Evolutionary conservation across 1,140 invertebrate species (phyloP).

Genomic region (Chrysopa pallens): DNA sequence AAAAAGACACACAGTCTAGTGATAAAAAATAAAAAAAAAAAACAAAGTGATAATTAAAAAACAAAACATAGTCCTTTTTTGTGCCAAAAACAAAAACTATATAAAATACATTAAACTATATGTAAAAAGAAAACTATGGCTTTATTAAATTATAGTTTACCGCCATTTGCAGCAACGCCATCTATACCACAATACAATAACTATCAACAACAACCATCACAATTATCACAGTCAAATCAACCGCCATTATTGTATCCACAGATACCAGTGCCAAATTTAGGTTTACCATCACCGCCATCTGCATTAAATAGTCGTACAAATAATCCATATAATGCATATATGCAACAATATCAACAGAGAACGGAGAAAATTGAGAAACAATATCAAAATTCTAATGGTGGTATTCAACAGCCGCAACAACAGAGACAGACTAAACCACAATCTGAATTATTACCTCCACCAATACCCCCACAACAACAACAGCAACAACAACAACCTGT

Average conservation of each 20-base stretch:
- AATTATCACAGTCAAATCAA: not conserved
- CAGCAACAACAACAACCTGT: conserved; percentile 5
- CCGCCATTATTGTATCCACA: not conserved
- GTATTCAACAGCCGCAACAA: not conserved
- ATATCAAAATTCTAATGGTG: not conserved
- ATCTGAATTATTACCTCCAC: not conserved
- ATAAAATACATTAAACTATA: not conserved
- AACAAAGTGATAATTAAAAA: too few species aligned
- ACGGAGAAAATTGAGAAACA: too few species aligned
- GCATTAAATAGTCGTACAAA: too few species aligned
- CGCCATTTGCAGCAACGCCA: not conserved
- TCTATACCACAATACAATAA: too few species aligned
- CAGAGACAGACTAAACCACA: conserved; percentile 2
- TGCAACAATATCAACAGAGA: too few species aligned
- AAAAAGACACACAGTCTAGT: too few species aligned
- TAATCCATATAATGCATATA: too few species aligned
- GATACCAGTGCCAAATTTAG: not conserved
- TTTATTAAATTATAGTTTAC: not conserved
- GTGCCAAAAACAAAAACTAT: too few species aligned
- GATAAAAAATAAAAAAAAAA: too few species aligned
- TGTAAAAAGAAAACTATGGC: not conserved
- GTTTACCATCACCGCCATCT: not conserved
- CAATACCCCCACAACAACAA: not conserved
- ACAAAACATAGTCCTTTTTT: too few species aligned
- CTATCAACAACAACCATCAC: too few species aligned